Evolutionary conservation across 2,797 vertebrate species (phyloP), one percentile per base, ranked within the genome.

Genomic region (Falco novaeseelandiae): DNA sequence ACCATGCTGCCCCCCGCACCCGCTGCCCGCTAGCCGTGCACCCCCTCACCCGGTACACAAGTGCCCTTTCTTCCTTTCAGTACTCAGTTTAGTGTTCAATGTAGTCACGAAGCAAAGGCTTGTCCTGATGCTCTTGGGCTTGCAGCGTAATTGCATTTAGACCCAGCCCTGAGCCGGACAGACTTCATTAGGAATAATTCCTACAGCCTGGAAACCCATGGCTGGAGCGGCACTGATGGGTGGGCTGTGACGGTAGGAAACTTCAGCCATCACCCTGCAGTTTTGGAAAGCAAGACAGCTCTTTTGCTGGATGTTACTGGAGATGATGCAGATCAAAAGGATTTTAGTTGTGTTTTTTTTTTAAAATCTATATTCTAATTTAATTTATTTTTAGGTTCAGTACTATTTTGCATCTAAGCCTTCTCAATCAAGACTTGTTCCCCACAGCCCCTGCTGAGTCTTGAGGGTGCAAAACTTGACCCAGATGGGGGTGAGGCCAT

Each of bases 1-100:
- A 8, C 52, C 67, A 12, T 1, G 2, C 61, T 78, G 49, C n/a
- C 0, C 34, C 16, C 7, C 19, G 1, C 72, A 32, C 67, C 66
- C 27, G n/a, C n/a, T 2, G 32, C 12, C 20, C 69, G 15, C 19
- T 38, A 58, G 63, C 51, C 4, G 16, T 52, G 27, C 6, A 23
- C 23, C n/a, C 78, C 26, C 69, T 78, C 2, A 0, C 34, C 74
- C 38, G 29, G 62, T 14, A 52, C 21, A 23, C 16, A 67, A 63
- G 46, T 40, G 49, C 26, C 40, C 77, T 36, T 46, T 77, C 59
- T 67, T 71, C 44, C 42, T 49, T 89, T 71, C 29, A 11, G 7
- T 44, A 9, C 21, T 69, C 61, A 44, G 2, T 74, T 86, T 73
- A 30, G 55, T 14, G 48, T 36, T 81, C 57, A 38, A 66, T 9